Evolutionary conservation across 2,113 vertebrate species (phyloP).

Genomic region (Rostratula benghalensis): DNA sequence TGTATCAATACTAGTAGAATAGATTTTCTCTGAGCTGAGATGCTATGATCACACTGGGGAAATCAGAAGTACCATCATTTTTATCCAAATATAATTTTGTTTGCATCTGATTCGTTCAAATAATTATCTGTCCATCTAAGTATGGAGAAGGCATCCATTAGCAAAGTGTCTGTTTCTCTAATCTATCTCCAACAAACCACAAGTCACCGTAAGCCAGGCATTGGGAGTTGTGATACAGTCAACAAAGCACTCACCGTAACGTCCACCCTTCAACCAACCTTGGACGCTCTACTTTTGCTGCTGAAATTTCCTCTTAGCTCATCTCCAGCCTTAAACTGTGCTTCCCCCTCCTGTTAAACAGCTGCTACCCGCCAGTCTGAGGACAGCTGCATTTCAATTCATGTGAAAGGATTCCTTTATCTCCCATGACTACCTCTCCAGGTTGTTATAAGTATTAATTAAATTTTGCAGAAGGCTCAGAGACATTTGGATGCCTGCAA

Average conservation of each 20-base stretch:
- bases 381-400: slow-evolving; percentile 25
- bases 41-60: background rate
- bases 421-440: slow-evolving; percentile 8
- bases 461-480: slow-evolving; percentile 12
- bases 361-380: background rate
- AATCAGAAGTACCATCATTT: background rate
- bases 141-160: background rate
- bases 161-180: background rate
- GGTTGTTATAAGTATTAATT: slow-evolving; percentile 28
- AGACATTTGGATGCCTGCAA: background rate
- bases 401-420: slow-evolving; percentile 34
- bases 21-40: background rate
- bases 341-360: slow-evolving; percentile 34
- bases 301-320: background rate
- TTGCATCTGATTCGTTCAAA: background rate
- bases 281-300: background rate
- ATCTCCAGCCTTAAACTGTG: background rate
- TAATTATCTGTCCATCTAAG: background rate
- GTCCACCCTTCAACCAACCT: background rate
- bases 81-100: background rate
- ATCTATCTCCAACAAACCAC: background rate
- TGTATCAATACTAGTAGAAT: background rate
- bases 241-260: rapidly evolving
- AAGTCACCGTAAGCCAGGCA: background rate
- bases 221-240: background rate